Conservation (phyloP, 1,140 invertebrate genomes). For the Trichonephila clavata region DNA sequence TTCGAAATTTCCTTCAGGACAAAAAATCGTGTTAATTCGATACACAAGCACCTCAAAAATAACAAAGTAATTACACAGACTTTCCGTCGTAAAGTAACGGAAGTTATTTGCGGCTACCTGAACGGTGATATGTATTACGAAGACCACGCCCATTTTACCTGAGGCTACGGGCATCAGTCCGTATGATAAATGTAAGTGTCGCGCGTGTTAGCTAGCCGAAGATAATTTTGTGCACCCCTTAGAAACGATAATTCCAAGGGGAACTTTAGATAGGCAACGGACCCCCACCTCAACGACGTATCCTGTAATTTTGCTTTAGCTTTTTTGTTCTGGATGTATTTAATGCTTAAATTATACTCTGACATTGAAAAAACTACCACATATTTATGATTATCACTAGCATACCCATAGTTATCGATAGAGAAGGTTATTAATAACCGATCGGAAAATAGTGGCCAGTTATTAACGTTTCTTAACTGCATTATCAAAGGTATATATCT, state of each 20-base stretch:
- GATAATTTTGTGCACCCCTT: background rate
- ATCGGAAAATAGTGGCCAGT: background rate
- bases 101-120: constrained; percentile 29
- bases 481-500: background rate
- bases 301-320: background rate
- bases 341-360: background rate
- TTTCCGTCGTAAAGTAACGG: background rate
- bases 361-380: background rate
- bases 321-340: background rate
- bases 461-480: background rate
- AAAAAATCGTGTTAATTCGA: background rate
- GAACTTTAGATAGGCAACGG: background rate
- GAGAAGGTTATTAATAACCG: background rate
- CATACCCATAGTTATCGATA: background rate
- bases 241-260: background rate
- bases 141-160: background rate
- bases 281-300: background rate
- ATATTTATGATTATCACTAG: background rate
- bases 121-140: background rate
- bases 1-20: background rate
- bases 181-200: background rate
- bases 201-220: background rate
- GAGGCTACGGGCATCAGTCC: background rate
- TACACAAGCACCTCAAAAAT: background rate
- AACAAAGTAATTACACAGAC: background rate